Percentiles rank a stretch among this genome's conserved stretches.
Conservation (phyloP, 2,888 invertebrate genomes). For the Parnassius apollo region DNA sequence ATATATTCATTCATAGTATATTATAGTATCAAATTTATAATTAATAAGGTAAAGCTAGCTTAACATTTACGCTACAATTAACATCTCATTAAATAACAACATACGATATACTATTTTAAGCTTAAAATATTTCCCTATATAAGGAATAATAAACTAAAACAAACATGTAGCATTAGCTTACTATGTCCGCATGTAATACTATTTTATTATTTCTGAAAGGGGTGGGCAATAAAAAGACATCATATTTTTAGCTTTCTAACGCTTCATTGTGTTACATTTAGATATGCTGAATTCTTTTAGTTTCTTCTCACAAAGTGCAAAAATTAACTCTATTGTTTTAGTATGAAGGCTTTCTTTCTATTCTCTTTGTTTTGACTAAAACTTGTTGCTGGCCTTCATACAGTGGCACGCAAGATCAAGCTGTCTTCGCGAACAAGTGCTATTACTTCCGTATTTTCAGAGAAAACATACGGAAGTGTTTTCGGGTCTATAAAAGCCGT, state of each 20-base stretch:
- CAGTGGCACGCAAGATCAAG: conserved; percentile 67
- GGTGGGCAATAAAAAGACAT: too few relatives aligned
- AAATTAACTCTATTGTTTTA: conserved; percentile 45
- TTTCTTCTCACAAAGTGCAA: conserved; percentile 32
- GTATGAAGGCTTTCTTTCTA: conserved; percentile 45
- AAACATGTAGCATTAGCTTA: too few relatives aligned
- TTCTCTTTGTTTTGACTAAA: conserved; percentile 47
- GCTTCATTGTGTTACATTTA: conserved; percentile 49
- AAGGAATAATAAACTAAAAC: too few relatives aligned
- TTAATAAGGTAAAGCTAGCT: too few relatives aligned
- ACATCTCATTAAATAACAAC: too few relatives aligned
- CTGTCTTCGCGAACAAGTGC: conserved; percentile 70
- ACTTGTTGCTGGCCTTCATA: conserved; percentile 73
- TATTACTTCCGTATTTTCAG: conserved; percentile 61
- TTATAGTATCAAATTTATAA: too few relatives aligned
- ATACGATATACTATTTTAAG: too few relatives aligned
- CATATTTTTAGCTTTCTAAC: conserved; percentile 52
- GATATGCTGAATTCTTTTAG: conserved; percentile 56
- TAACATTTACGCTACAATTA: too few relatives aligned
- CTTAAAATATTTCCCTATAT: too few relatives aligned
- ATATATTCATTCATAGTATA: too few relatives aligned
- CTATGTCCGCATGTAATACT: too few relatives aligned
- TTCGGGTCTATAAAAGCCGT: conserved; percentile 42
- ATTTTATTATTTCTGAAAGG: too few relatives aligned
- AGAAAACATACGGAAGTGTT: conserved; percentile 70